phyloP scores from a whole-genome alignment of 2,888 invertebrate genomes.

The Tetheella fluctuosa region DNA sequence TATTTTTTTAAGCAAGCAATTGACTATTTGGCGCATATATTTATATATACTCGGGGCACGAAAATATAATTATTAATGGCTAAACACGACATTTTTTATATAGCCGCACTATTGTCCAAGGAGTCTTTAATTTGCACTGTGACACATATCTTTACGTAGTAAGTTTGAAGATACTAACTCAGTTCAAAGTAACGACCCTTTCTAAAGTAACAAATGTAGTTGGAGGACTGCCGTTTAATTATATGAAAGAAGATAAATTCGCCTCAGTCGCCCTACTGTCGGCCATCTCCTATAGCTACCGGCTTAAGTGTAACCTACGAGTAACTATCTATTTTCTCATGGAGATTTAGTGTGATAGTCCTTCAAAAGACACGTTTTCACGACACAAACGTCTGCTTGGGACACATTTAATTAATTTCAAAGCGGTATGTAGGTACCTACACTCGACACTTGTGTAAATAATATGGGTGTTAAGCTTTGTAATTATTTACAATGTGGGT shows the following conservation, averaged over 20 bases:
- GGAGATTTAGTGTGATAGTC: constrained; percentile 61
- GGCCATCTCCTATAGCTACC: constrained; percentile 3
- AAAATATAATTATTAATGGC: too few relatives aligned
- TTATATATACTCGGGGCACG: too few relatives aligned
- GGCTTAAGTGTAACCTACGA: constrained; percentile 20
- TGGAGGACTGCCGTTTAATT: constrained; percentile 10
- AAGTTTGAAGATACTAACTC: background rate
- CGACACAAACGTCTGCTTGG: constrained; percentile 56
- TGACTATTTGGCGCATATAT: too few relatives aligned
- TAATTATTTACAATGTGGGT: background rate
- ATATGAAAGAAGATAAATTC: constrained; percentile 12
- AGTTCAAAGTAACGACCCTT: constrained; percentile 1
- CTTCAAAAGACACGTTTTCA: constrained; percentile 51
- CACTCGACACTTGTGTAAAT: constrained; percentile 40
- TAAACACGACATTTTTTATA: background rate
- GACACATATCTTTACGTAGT: constrained; percentile 1
- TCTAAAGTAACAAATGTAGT: constrained; percentile 4
- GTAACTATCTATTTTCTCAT: constrained; percentile 43
- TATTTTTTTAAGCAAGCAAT: too few relatives aligned
- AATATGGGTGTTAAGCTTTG: constrained; percentile 20
- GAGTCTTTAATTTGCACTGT: background rate
- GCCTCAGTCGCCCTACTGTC: constrained; percentile 15
- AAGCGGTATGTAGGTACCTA: constrained; percentile 34
- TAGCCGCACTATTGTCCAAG: background rate
- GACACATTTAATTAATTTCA: constrained; percentile 71